Percentiles rank a stretch among this genome's conserved stretches.
phyloP scores from a whole-genome alignment of 2,888 invertebrate species.

The Melinaea marsaeus region DNA sequence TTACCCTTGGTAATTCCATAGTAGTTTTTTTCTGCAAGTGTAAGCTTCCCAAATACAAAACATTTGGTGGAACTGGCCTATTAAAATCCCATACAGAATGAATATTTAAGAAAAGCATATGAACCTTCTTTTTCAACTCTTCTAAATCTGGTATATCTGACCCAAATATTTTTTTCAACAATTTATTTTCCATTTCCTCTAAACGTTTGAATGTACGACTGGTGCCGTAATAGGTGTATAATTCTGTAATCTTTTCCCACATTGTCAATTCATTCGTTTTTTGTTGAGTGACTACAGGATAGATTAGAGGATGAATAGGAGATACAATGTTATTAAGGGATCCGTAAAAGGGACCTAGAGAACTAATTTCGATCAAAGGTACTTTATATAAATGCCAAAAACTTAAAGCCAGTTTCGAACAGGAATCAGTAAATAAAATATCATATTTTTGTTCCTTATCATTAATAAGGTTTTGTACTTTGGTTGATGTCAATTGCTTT shows the following conservation, averaged over 20 bases:
- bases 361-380: conserved; percentile 42
- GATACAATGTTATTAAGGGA: conserved; percentile 28
- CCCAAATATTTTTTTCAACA: conserved; percentile 25
- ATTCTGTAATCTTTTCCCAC: conserved; percentile 32
- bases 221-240: conserved; percentile 16
- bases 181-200: conserved; percentile 20
- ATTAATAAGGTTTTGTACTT: conserved; percentile 22
- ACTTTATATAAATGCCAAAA: conserved; percentile 39
- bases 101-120: conserved; percentile 52
- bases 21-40: conserved; percentile 53
- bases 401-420: conserved; percentile 32
- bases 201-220: conserved; percentile 7
- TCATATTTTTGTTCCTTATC: conserved; percentile 36
- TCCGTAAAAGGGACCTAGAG: conserved; percentile 34
- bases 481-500: conserved; percentile 17
- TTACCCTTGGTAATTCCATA: conserved; percentile 50
- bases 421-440: conserved; percentile 41
- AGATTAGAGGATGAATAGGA: conserved; percentile 28
- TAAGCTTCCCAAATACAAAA: conserved; percentile 59
- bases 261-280: conserved; percentile 29
- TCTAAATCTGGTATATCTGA: conserved; percentile 25
- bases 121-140: conserved; percentile 42
- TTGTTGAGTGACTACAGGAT: conserved; percentile 23
- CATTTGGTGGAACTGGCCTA: conserved; percentile 54
- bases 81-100: conserved; percentile 51